Evolutionary conservation across 2,888 invertebrate species (phyloP), one percentile per base, ranked within the genome.

Genomic region (Invenusta paracnida): DNA sequence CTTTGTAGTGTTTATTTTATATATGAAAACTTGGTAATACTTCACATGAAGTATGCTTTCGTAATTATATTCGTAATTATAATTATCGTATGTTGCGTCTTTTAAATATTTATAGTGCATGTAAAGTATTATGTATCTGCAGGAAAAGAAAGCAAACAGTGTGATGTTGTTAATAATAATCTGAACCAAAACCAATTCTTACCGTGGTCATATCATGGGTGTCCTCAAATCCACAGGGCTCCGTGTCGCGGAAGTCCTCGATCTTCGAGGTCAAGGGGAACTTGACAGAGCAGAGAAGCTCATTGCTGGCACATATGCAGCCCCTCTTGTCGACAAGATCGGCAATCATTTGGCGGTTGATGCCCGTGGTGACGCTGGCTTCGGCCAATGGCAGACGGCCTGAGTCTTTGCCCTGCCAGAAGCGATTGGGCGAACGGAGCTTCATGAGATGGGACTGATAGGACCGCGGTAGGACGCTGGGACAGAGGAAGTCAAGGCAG

Each of bases 311-410:
- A 27, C 88, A 87, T n/a, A 91, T 90, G 87, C 92, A 90, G 25
- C 90, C 91, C 29, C 89, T 88, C 87, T 89, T 89, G 85, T 90
- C 90, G 13, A 88, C 86, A 83, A 90, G 88, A 31, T 88, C 89
- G 86, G 90, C 89, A 85, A 89, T 90, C 0, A 90, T 88, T 86
- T 87, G 90, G 85, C 89, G 90, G 87, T 89, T 90, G 87, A 88
- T 89, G 88, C 90, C 91, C 87, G 90, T 92, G 89, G 89, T 91
- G 89, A 90, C 92, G 13, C 86, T 88, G 87, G 90, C 89, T 29
- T 88, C 88, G 28, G 88, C 88, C 81, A 90, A 90, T 31, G 90
- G 89, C 87, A 91, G 91, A 86, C 90, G 90, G 85, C 88, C 90
- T 1, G 90, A 87, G 79, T 90, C 82, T 23, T 73, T 73, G 2